Evolutionary conservation across 2,113 vertebrate species (phyloP), one percentile per base, ranked within the genome.

Genomic region (Hystrix brachyura): DNA sequence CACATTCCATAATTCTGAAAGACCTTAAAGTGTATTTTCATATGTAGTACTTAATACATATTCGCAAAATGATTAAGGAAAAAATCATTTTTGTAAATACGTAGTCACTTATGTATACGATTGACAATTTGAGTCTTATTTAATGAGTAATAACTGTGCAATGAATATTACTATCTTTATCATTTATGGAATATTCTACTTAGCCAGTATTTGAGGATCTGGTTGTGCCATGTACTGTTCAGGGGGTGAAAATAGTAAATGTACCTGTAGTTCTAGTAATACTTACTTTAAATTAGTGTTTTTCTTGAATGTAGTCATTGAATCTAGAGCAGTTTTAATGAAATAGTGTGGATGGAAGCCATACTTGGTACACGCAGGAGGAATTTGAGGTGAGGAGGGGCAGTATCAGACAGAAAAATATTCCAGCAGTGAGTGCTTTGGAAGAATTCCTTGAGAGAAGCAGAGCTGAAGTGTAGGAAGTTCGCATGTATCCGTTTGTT

Each of bases 161-260:
- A 71, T 79, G 2, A 38, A 80, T 79, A 87, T 3, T 21, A 32
- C 34, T 53, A 69, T 48, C n/a, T 87, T 95, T 84, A 89, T 67
- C 96, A 90, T 94, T 94, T 55, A 34, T 83, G 15, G 67, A 92
- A 25, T 83, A 74, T 90, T 96, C 48, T 91, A 87, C 13, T 92
- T 91, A 83, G 29, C 18, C 65, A 76, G 18, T 65, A 94, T 86
- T 96, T 89, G 48, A 96, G 23, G 67, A 83, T 65, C 21, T 94
- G 29, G 32, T 84, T 79, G 51, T 91, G 12, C 29, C 4, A 84
- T 59, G 2, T 62, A 82, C 43, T 86, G 15, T 79, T 7, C 34
- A 82, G 5, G 18, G 53, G 3, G 7, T 81, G 43, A 10, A 72
- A 82, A 90, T 59, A 72, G 13, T 87, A 87, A 94, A 90, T 65